Conservation (phyloP, 2,888 invertebrate species). For the Esperia sulphurella region DNA sequence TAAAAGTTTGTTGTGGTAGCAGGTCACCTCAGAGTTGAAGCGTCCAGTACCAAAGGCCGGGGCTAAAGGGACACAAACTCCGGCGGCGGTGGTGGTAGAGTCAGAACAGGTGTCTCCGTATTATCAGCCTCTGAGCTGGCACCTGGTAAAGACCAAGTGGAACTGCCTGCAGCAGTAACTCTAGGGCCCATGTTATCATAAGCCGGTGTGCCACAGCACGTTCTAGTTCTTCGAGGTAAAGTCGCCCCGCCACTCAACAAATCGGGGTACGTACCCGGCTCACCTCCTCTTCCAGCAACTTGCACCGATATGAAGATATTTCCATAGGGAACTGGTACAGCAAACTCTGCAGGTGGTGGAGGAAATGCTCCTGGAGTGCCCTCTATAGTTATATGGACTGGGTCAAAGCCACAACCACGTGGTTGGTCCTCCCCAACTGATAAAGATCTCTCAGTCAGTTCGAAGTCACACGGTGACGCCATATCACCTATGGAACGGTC, state of each 20-base stretch:
- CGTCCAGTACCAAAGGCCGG: slow-evolving; percentile 70
- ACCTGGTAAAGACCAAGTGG: slow-evolving; percentile 89
- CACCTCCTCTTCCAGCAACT: slow-evolving; percentile 76
- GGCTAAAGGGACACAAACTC: slow-evolving; percentile 75
- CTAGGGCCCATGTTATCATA: slow-evolving; percentile 96
- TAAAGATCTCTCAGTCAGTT: slow-evolving; percentile 66
- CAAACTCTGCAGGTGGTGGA: slow-evolving; percentile 75
- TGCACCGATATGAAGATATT: slow-evolving; percentile 94
- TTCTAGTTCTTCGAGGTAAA: slow-evolving; percentile 69
- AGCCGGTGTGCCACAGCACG: slow-evolving; percentile 80
- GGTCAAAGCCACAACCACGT: slow-evolving; percentile 75
- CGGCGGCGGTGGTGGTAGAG: slow-evolving; percentile 78
- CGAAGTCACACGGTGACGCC: slow-evolving; percentile 75
- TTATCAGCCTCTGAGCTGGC: slow-evolving; percentile 56
- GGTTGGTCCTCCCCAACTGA: slow-evolving; percentile 60
- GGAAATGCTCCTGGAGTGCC: slow-evolving; percentile 72
- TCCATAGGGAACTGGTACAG: slow-evolving; percentile 79
- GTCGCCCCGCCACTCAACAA: slow-evolving; percentile 78
- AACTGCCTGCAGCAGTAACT: slow-evolving; percentile 91
- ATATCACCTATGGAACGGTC: slow-evolving; percentile 83
- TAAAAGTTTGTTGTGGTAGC: slow-evolving; percentile 51
- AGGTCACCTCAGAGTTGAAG: slow-evolving; percentile 71
- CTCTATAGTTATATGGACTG: slow-evolving; percentile 82
- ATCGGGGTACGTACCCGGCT: slow-evolving; percentile 84
- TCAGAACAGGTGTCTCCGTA: slow-evolving; percentile 65